These are phyloP conservation scores for Rhamnusium bicolor DNA, from an alignment of 2,888 invertebrate genomes.

Conservation along the genomic window DNA sequence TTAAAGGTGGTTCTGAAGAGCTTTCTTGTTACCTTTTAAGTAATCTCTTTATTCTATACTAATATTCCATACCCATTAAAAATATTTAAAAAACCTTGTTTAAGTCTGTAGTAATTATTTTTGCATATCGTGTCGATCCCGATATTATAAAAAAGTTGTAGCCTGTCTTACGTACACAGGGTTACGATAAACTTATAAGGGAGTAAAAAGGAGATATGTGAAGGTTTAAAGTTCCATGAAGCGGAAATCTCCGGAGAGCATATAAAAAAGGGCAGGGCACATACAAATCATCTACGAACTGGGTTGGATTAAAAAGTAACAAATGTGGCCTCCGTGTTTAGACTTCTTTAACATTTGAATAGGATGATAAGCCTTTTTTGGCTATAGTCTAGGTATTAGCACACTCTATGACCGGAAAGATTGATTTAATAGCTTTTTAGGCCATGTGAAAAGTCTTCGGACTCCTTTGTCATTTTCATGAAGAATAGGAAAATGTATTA, in stretches of 20 bases:
- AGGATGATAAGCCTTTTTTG: constrained; percentile 36
- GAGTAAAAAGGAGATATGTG: constrained; percentile 56
- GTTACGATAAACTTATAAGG: constrained; percentile 35
- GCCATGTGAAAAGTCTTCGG: constrained; percentile 14
- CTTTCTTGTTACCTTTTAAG: too few relatives aligned
- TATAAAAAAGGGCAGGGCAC: constrained; percentile 62
- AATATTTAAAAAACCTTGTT: constrained; percentile 15
- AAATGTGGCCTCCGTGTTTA: constrained; percentile 61
- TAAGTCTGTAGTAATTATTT: not conserved
- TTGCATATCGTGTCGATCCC: constrained; percentile 4
- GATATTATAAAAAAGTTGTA: constrained; percentile 14
- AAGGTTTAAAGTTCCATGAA: constrained; percentile 63
- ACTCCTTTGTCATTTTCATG: not conserved
- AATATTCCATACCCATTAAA: too few relatives aligned
- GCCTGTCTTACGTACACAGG: constrained; percentile 5
- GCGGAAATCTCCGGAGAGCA: constrained; percentile 62
- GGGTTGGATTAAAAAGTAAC: constrained; percentile 62
- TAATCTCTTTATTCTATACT: too few relatives aligned
- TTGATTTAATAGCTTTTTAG: constrained; percentile 29
- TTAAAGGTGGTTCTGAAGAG: too few relatives aligned
- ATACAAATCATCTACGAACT: constrained; percentile 64
- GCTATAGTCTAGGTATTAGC: constrained; percentile 35
- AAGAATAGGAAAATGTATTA: not conserved
- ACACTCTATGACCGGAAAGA: constrained; percentile 22
- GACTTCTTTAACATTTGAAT: constrained; percentile 54